phyloP scores from a whole-genome alignment of 2,797 vertebrate genomes.

The Enteromius afrohamiltoni region DNA sequence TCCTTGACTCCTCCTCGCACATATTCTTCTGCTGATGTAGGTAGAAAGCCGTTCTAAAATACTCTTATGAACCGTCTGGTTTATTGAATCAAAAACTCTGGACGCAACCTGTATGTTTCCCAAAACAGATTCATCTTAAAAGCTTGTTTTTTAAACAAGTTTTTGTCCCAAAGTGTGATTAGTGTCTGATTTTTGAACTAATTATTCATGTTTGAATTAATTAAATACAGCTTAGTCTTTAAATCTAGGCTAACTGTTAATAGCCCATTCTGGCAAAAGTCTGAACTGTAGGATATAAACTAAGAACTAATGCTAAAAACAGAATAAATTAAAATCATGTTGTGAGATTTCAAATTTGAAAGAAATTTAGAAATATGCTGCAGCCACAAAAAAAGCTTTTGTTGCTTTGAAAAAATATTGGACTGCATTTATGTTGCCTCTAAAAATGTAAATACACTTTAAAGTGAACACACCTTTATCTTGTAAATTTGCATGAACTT shows the following conservation, averaged over 20 bases:
- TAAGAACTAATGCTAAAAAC: not conserved
- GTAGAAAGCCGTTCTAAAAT: not conserved
- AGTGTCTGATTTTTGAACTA: not conserved
- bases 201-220: not conserved
- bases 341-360: too few relatives aligned
- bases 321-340: not conserved
- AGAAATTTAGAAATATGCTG: too few relatives aligned
- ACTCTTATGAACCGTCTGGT: too few relatives aligned
- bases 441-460: not conserved
- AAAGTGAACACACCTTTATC: not conserved
- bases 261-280: not conserved
- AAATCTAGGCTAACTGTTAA: not conserved
- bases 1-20: not conserved
- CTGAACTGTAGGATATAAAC: not conserved
- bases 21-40: not conserved
- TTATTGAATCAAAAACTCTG: not conserved
- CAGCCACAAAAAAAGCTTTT: too few relatives aligned
- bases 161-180: not conserved
- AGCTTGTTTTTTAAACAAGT: not conserved
- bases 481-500: not conserved
- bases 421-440: not conserved
- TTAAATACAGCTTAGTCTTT: not conserved
- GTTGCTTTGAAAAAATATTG: not conserved
- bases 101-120: not conserved
- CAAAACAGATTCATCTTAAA: too few relatives aligned